phyloP scores from a whole-genome alignment of 2,797 vertebrate genomes.

The Somateria mollissima region DNA sequence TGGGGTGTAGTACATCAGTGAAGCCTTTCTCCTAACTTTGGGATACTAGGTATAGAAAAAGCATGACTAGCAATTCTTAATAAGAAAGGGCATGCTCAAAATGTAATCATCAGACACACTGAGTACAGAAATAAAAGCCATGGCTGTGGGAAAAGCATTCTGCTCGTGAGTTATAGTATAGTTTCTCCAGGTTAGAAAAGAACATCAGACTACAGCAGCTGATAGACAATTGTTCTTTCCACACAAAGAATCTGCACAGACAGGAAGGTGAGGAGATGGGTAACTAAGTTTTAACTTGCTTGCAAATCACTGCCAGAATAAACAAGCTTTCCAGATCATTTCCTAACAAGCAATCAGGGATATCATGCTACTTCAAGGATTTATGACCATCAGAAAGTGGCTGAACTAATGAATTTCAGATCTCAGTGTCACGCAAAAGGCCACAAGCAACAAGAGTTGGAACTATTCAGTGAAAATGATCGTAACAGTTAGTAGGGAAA shows the following conservation, averaged over 20 bases:
- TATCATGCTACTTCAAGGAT: background rate
- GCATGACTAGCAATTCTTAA: constrained; percentile 2
- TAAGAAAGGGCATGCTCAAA: background rate
- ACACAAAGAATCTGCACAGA: constrained; percentile 62
- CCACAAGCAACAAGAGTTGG: background rate
- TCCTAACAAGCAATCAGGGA: background rate
- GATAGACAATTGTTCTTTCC: constrained; percentile 47
- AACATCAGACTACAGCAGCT: constrained; percentile 2
- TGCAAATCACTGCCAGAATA: constrained; percentile 13
- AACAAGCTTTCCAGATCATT: constrained; percentile 30
- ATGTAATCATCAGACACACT: background rate
- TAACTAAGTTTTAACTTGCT: constrained; percentile 50
- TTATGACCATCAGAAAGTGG: background rate
- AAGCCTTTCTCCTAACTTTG: constrained; percentile 28
- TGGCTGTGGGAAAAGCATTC: background rate
- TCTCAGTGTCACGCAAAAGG: background rate
- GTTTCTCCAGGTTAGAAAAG: constrained; percentile 37
- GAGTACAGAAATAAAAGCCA: background rate
- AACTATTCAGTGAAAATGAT: background rate
- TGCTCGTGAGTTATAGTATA: background rate
- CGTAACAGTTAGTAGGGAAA: background rate
- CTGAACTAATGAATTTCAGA: background rate
- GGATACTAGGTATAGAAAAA: constrained; percentile 4
- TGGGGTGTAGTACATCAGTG: constrained; percentile 4
- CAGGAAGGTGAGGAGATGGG: constrained; percentile 36